Conservation (phyloP, 2,888 invertebrate species). For the Hermaeophaga mercurialis region DNA sequence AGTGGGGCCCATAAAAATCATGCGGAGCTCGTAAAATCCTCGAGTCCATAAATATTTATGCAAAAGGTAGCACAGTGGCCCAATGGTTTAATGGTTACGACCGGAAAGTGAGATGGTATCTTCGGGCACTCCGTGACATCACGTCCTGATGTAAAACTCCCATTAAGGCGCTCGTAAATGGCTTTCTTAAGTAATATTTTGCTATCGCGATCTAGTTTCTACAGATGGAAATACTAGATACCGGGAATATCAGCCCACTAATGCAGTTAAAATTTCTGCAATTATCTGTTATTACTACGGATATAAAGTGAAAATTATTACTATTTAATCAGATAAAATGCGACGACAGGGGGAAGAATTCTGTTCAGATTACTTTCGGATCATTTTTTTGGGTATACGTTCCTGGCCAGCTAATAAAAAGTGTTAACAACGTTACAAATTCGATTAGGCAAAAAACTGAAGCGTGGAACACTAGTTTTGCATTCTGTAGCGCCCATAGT, state of each 20-base stretch:
- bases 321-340: too few relatives aligned
- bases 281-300: slow-evolving; percentile 8
- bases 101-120: slow-evolving; percentile 46
- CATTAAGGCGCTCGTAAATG: slow-evolving; percentile 40
- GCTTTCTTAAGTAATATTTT: slow-evolving; percentile 42
- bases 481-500: too few relatives aligned
- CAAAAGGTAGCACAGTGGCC: slow-evolving; percentile 30
- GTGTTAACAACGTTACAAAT: too few relatives aligned
- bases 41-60: slow-evolving; percentile 29
- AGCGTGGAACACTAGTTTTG: too few relatives aligned
- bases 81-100: slow-evolving; percentile 22
- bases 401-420: too few relatives aligned
- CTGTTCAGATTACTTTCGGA: too few relatives aligned
- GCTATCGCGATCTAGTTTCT: slow-evolving; percentile 33
- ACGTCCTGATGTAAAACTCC: slow-evolving; percentile 42
- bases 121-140: slow-evolving; percentile 40
- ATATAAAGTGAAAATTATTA: not conserved
- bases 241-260: slow-evolving; percentile 15
- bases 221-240: slow-evolving; percentile 21
- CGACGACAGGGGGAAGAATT: too few relatives aligned
- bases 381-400: too few relatives aligned
- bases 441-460: too few relatives aligned
- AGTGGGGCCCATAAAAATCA: slow-evolving; percentile 24
- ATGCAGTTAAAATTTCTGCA: slow-evolving; percentile 23
- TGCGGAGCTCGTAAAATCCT: slow-evolving; percentile 21